Evolutionary conservation across 2,888 invertebrate species (phyloP).

Genomic region (Trachelus troglodyta): DNA sequence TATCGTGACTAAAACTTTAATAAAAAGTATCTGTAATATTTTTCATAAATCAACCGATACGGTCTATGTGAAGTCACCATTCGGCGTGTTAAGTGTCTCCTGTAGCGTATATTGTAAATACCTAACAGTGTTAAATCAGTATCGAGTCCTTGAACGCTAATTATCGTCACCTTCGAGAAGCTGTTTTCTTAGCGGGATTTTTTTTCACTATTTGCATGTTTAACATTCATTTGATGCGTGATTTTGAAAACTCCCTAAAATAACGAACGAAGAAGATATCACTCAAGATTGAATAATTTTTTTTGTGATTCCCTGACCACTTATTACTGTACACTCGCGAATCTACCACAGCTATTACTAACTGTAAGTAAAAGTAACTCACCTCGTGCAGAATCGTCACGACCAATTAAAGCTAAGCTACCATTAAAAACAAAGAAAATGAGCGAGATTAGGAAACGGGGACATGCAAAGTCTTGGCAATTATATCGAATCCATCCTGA

Average conservation of each 20-base stretch:
- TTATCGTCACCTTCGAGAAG: background rate
- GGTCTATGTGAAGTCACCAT: background rate
- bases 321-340: background rate
- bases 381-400: slow-evolving; percentile 41
- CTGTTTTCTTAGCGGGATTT: background rate
- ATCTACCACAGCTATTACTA: slow-evolving; percentile 7
- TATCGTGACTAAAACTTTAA: background rate
- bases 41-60: background rate
- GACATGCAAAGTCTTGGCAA: background rate
- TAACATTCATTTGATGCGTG: background rate
- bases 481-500: background rate
- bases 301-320: background rate
- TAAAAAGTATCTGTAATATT: background rate
- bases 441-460: slow-evolving; percentile 3
- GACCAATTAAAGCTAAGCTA: slow-evolving; percentile 53
- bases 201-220: background rate
- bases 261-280: background rate
- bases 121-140: background rate
- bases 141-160: background rate
- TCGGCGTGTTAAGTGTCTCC: background rate
- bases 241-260: background rate
- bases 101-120: background rate
- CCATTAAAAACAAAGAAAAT: slow-evolving; percentile 21
- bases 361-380: slow-evolving; percentile 29
- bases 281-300: background rate